phyloP scores from a whole-genome alignment of 1,140 invertebrate genomes.

The Lordiphosa clarofinis region DNA sequence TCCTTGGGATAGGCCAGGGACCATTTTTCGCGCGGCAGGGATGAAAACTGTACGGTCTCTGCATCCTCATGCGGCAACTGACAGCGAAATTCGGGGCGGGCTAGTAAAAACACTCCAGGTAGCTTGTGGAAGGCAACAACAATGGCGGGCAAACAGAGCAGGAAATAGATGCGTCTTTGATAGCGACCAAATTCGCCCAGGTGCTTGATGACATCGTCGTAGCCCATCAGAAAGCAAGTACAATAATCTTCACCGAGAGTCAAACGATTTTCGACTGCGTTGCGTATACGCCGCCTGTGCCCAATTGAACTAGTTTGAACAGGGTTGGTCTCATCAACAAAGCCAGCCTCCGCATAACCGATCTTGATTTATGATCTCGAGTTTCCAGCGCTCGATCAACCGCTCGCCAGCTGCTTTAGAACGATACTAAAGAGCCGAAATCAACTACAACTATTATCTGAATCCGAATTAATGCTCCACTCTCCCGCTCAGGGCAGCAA shows the following conservation, averaged over 20 bases:
- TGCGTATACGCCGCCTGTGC: slow-evolving; percentile 49
- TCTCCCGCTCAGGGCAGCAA: slow-evolving; percentile 4
- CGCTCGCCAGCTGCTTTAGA: slow-evolving; percentile 37
- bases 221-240: slow-evolving; percentile 82
- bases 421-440: slow-evolving; percentile 35
- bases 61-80: slow-evolving; percentile 82
- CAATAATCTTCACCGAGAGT: too few relatives aligned
- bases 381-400: slow-evolving; percentile 26
- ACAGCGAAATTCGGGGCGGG: slow-evolving; percentile 84
- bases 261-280: slow-evolving; percentile 46
- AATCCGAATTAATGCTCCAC: slow-evolving; percentile 14
- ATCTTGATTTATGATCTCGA: slow-evolving; percentile 8
- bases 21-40: slow-evolving; percentile 78
- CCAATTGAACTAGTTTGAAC: slow-evolving; percentile 27
- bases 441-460: slow-evolving; percentile 13
- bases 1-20: slow-evolving; percentile 83
- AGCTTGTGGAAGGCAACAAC: slow-evolving; percentile 89
- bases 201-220: slow-evolving; percentile 86
- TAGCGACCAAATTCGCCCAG: slow-evolving; percentile 89
- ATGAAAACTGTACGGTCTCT: slow-evolving; percentile 80
- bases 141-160: slow-evolving; percentile 87
- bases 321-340: neutral
- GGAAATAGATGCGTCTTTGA: slow-evolving; percentile 86
- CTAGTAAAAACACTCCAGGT: slow-evolving; percentile 86
- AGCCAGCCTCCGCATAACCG: too few relatives aligned